A percentile compares a stretch with the other conserved stretches of the same genome.
phyloP scores from a whole-genome alignment of 2,113 vertebrate genomes.

The Brachypteracias leptosomus region DNA sequence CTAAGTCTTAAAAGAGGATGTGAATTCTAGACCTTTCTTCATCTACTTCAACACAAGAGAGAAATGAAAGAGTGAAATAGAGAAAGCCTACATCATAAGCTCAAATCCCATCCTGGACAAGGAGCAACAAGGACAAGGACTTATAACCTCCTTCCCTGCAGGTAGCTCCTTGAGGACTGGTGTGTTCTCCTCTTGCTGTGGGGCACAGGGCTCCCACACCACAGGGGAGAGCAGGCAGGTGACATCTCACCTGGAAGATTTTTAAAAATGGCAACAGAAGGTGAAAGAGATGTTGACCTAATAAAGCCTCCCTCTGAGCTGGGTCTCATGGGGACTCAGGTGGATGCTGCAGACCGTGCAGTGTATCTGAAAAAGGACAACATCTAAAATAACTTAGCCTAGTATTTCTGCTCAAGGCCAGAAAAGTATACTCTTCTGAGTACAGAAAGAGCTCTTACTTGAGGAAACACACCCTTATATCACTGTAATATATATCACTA shows the following conservation, averaged over 20 bases:
- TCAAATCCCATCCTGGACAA: background rate
- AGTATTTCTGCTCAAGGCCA: background rate
- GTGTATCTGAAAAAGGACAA: background rate
- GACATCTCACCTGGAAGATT: background rate
- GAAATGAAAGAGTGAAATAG: background rate
- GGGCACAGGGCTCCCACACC: background rate
- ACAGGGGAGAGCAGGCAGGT: background rate
- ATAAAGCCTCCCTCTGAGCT: background rate
- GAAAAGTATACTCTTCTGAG: background rate
- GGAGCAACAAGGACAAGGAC: background rate
- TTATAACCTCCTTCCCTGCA: background rate
- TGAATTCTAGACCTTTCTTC: background rate
- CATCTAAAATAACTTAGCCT: background rate
- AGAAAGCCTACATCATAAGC: background rate
- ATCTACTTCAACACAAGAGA: background rate
- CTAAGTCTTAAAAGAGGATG: background rate
- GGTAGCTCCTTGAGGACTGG: background rate
- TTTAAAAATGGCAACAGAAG: background rate
- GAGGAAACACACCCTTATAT: background rate
- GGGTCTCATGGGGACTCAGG: background rate
- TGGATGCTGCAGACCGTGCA: background rate
- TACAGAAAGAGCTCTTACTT: background rate
- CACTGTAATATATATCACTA: background rate
- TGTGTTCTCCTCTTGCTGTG: background rate
- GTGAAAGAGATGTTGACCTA: background rate